Evolutionary conservation across 2,113 vertebrate species (phyloP).

Genomic region (Pollimyrus isidori): DNA sequence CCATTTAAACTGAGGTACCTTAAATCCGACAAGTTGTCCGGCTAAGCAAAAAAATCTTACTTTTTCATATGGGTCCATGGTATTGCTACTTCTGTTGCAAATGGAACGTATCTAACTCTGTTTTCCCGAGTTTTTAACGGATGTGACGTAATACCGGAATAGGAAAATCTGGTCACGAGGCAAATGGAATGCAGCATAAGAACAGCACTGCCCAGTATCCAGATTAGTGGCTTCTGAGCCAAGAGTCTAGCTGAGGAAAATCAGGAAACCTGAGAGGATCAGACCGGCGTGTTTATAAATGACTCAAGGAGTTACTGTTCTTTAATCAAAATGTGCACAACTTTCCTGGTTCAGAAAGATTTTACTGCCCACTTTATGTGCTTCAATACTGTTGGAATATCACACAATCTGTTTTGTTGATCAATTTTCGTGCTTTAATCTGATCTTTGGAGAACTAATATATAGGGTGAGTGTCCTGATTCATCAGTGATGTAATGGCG

Average conservation of each 20-base stretch:
- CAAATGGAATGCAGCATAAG: no score
- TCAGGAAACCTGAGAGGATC: not conserved
- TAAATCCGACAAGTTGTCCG: no score
- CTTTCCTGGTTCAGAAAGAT: not conserved
- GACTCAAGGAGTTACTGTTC: not conserved
- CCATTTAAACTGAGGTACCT: no score
- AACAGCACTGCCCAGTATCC: not conserved
- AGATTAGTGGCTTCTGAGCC: not conserved
- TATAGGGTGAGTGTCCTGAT: not conserved
- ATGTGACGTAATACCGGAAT: no score
- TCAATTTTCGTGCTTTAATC: not conserved
- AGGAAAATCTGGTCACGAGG: no score
- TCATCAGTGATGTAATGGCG: not conserved
- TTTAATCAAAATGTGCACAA: not conserved
- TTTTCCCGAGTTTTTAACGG: no score
- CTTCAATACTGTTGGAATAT: not conserved
- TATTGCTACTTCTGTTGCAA: no score
- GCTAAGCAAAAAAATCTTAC: no score
- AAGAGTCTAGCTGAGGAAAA: not conserved
- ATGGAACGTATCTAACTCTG: no score
- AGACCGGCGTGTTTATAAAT: not conserved
- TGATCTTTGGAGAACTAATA: not conserved
- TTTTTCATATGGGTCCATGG: no score
- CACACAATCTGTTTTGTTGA: not conserved
- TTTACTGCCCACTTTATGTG: not conserved